Conservation (phyloP, 2,888 invertebrate genomes). For the Hemaris fuciformis region DNA sequence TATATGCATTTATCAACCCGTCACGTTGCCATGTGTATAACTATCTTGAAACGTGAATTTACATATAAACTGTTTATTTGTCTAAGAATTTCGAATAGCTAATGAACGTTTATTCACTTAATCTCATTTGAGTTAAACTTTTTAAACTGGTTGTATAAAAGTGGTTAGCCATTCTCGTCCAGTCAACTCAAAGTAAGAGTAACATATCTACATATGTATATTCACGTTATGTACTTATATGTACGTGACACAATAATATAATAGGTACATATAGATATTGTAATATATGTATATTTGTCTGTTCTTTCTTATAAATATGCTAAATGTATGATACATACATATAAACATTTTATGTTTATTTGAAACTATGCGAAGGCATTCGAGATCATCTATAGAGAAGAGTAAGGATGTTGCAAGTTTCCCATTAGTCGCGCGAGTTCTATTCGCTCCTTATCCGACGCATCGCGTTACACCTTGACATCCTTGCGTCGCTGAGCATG, state of each 20-base stretch:
- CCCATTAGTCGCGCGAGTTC: constrained; percentile 11
- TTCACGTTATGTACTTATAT: too few species aligned
- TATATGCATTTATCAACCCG: constrained; percentile 4
- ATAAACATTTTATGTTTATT: background rate
- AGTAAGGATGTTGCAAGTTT: background rate
- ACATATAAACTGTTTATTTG: constrained; percentile 2
- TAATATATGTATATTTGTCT: too few species aligned
- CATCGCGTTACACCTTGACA: constrained; percentile 64
- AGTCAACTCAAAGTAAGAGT: too few species aligned
- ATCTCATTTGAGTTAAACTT: background rate
- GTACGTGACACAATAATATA: too few species aligned
- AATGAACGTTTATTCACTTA: background rate
- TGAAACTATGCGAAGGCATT: background rate
- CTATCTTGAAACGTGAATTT: background rate
- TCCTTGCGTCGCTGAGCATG: constrained; percentile 47
- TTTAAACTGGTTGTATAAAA: too few species aligned
- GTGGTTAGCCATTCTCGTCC: too few species aligned
- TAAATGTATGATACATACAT: too few species aligned
- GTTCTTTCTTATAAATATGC: too few species aligned
- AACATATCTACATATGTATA: too few species aligned
- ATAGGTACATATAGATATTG: too few species aligned
- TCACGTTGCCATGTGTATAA: background rate
- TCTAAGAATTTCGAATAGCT: background rate
- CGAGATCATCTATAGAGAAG: background rate
- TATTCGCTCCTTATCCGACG: constrained; percentile 27